Evolutionary conservation across 2,113 vertebrate genomes (phyloP).

Genomic region (Pogonocichla stellata): DNA sequence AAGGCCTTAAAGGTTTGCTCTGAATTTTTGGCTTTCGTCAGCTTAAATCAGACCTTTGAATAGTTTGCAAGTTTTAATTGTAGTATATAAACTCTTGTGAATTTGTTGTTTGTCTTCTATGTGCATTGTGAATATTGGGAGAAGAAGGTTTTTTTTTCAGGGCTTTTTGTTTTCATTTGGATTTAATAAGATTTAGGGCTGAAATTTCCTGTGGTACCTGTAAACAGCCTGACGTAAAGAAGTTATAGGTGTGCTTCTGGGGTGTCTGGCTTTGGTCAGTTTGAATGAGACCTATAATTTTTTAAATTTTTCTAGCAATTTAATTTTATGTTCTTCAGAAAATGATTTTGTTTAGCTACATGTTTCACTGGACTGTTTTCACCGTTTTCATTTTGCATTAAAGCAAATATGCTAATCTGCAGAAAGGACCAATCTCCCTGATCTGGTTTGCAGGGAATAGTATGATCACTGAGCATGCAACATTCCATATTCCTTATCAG

Average conservation of each 20-base stretch:
- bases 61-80: not conserved
- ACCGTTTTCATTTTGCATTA: slow-evolving; percentile 15
- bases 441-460: slow-evolving; percentile 27
- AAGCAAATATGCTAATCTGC: slow-evolving; percentile 36
- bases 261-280: not conserved
- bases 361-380: not conserved
- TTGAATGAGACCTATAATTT: not conserved
- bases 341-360: not conserved
- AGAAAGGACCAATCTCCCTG: slow-evolving; percentile 21
- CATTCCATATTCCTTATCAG: slow-evolving; percentile 11
- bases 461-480: slow-evolving; percentile 20
- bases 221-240: not conserved
- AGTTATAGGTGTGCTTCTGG: not conserved
- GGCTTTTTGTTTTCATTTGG: not conserved
- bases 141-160: not conserved
- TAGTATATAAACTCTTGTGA: not conserved
- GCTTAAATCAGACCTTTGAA: not conserved
- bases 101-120: not conserved
- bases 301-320: not conserved
- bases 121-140: not conserved
- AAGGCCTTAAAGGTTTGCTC: not conserved
- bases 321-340: not conserved
- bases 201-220: not conserved
- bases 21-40: not conserved
- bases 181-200: slow-evolving; percentile 1